Percentiles rank a stretch among this genome's conserved stretches.
phyloP scores from a whole-genome alignment of 2,888 invertebrate species.

The Heteromyza rotundicornis region DNA sequence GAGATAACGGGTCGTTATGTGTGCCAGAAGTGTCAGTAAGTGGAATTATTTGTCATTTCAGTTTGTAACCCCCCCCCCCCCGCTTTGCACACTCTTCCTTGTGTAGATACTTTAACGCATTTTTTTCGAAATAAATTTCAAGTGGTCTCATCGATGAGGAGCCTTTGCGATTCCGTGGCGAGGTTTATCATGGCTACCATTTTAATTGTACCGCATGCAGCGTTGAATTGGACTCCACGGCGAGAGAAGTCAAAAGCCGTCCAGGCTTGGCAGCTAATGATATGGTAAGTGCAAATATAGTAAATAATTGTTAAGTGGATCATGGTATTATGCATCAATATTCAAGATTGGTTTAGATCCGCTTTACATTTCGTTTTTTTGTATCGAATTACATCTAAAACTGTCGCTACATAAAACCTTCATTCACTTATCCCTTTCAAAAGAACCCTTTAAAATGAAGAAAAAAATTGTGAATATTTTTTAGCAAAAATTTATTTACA shows the following conservation, averaged over 20 bases:
- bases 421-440: not conserved
- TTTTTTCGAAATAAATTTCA: constrained; percentile 21
- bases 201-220: constrained; percentile 96
- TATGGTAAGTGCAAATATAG: constrained; percentile 76
- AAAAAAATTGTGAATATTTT: not conserved
- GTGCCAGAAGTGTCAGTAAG: constrained; percentile 98
- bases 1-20: constrained; percentile 94
- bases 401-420: too few relatives aligned
- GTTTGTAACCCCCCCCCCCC: not conserved
- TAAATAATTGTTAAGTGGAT: too few relatives aligned
- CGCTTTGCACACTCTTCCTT: constrained; percentile 7
- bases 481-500: not conserved
- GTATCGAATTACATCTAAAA: too few relatives aligned
- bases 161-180: constrained; percentile 89
- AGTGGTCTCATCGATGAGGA: constrained; percentile 91
- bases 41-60: constrained; percentile 38
- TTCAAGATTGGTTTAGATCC: too few relatives aligned
- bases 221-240: constrained; percentile 92
- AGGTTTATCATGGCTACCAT: constrained; percentile 99
- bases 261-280: constrained; percentile 90
- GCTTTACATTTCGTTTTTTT: too few relatives aligned
- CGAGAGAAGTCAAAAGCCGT: constrained; percentile 91
- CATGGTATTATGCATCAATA: too few relatives aligned
- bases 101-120: not conserved
- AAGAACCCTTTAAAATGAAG: not conserved